Evolutionary conservation across 1,140 invertebrate genomes (phyloP).

Genomic region (Macrosteles quadrilineatus): DNA sequence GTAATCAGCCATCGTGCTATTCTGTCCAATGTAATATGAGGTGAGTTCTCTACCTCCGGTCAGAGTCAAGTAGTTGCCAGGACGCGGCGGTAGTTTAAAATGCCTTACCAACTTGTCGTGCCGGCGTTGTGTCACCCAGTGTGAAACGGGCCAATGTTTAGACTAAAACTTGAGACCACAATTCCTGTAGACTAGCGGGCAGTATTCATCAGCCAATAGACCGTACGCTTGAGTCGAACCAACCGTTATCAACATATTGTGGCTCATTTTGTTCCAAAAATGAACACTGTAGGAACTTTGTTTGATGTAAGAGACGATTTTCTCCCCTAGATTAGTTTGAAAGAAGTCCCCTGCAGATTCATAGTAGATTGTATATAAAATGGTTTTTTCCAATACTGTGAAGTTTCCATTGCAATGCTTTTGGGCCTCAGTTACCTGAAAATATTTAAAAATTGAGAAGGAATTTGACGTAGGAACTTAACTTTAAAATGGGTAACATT

Average conservation of each 20-base stretch:
- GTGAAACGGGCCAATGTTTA: too few relatives aligned
- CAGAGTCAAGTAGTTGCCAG: too few relatives aligned
- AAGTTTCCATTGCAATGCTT: background rate
- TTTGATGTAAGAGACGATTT: background rate
- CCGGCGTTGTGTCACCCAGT: too few relatives aligned
- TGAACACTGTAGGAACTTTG: background rate
- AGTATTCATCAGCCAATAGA: background rate
- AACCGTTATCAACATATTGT: background rate
- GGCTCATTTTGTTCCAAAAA: constrained; percentile 4
- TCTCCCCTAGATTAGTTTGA: background rate
- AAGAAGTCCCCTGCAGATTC: background rate
- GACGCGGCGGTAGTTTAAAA: too few relatives aligned
- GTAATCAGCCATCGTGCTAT: too few relatives aligned
- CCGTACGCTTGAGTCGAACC: background rate
- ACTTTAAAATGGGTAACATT: background rate
- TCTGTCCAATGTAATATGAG: too few relatives aligned
- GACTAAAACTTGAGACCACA: background rate
- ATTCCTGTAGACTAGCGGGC: background rate
- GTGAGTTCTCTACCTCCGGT: too few relatives aligned
- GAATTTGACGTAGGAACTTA: too few relatives aligned
- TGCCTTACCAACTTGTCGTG: too few relatives aligned
- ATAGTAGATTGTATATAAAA: background rate
- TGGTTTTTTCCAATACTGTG: background rate
- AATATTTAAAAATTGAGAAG: too few relatives aligned
- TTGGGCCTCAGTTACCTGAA: background rate